These are phyloP conservation scores for Jacana jacana DNA, from an alignment of 2,113 vertebrate genomes.

Conservation along the genomic window DNA sequence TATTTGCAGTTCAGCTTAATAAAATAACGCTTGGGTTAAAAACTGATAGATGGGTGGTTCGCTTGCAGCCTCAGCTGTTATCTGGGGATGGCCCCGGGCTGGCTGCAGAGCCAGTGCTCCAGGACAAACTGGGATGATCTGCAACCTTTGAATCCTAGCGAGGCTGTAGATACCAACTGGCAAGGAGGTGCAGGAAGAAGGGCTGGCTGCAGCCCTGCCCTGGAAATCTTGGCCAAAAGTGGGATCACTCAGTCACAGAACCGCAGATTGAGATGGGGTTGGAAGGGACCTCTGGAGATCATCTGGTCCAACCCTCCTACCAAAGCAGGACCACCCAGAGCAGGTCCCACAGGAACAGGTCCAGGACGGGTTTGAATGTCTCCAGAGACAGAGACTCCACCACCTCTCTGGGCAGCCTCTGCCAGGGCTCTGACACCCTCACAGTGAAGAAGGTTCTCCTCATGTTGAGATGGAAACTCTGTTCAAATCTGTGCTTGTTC, in stretches of 20 bases:
- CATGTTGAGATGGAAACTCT: no score
- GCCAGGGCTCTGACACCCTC: no score
- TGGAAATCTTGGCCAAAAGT: not conserved
- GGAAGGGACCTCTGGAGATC: no score
- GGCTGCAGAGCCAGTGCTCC: not conserved
- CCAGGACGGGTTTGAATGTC: no score
- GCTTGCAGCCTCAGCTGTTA: not conserved
- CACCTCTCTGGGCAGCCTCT: no score
- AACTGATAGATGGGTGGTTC: not conserved
- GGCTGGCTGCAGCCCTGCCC: not conserved
- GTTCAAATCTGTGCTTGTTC: no score
- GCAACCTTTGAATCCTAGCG: not conserved
- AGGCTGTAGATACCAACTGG: not conserved
- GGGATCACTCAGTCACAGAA: not conserved
- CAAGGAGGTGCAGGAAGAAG: not conserved
- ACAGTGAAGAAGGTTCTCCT: no score
- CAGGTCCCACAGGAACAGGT: no score
- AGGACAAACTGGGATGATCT: not conserved
- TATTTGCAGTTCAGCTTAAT: constrained; percentile 10
- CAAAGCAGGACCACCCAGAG: no score
- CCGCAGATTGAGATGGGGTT: no score
- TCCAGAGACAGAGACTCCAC: no score
- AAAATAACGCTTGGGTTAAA: not conserved
- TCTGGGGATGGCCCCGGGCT: not conserved
- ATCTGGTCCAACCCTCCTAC: no score